Evolutionary conservation across 2,797 vertebrate genomes (phyloP), one percentile per base, ranked within the genome.

Genomic region (Cichlasoma orientale): DNA sequence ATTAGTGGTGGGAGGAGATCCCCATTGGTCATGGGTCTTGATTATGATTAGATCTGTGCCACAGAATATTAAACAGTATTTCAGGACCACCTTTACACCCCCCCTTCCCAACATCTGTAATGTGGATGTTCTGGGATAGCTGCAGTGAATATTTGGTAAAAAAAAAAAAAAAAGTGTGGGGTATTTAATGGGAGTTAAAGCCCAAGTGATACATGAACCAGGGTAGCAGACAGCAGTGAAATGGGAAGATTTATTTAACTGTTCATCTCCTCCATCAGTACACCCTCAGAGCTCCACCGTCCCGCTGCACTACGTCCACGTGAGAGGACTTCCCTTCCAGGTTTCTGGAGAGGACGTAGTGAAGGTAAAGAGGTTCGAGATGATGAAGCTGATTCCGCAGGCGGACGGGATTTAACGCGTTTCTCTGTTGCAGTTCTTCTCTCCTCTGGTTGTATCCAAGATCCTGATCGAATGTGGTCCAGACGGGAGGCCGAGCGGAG

Each of bases 261-360:
- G 61, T 11, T 47, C 59, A 1, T 10, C 61, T 63, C 21, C 75
- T 77, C 55, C 68, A 1, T n/a, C 80, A 87, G 89, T 10, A 4
- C 25, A 36, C 7, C 4, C 25, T 16, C 75, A 21, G 25, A 73
- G 36, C 18, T 63, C 84, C 0, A 1, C 47, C 4, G 5, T 0
- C 3, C 1, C 4, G 1, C 19, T 5, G 1, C 90, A 96, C 78
- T 92, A 92, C 71, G 84, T 99, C 82, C 97, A 96, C 53, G 77
- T 99, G 94, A 94, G 96, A 83, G 98, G 98, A 16, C 91, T 99
- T 70, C 97, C 98, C 18, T 96, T 94, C 82, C 91, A 94, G 19
- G 93, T 89, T 4, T 95, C 93, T 1, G 96, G 93, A 74, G 95
- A 95, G 66, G 97, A 99, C 74, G 89, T 99, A 19, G 93, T 96